Conservation (phyloP, 1,140 invertebrate genomes). For the Steinernema khuongi region DNA sequence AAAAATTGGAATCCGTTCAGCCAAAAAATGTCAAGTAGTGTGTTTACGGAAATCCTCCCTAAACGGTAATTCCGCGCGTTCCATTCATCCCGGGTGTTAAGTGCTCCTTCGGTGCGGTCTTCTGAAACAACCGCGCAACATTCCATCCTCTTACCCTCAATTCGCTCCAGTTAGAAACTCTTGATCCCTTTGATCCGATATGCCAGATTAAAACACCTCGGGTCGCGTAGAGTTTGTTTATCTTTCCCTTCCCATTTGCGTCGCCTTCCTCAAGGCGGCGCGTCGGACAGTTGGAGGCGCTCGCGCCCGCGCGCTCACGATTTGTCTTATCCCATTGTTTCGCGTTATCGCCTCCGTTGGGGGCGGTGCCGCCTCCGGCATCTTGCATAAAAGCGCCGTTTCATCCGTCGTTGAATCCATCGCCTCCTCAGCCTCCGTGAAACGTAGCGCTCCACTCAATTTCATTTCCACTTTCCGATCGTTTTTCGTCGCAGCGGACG, state of each 20-base stretch:
- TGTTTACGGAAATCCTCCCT: no score
- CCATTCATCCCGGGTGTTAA: no score
- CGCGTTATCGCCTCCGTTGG: constrained; percentile 3
- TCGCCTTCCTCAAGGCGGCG: constrained; percentile 8
- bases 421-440: neutral
- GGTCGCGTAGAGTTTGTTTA: neutral
- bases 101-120: no score
- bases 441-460: neutral
- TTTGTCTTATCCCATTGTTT: constrained; percentile 15
- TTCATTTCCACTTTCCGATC: neutral
- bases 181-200: neutral
- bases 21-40: no score
- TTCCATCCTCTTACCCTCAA: neutral
- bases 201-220: neutral
- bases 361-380: constrained; percentile 4
- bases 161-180: neutral
- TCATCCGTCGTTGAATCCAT: neutral
- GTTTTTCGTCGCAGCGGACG: neutral
- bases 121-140: neutral
- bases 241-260: neutral
- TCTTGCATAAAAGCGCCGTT: constrained; percentile 6
- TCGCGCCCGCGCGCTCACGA: neutral
- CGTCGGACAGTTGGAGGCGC: neutral
- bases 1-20: no score
- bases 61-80: no score